These are phyloP conservation scores for Zygaena filipendulae DNA, from an alignment of 2,888 invertebrate genomes.

Conservation along the genomic window DNA sequence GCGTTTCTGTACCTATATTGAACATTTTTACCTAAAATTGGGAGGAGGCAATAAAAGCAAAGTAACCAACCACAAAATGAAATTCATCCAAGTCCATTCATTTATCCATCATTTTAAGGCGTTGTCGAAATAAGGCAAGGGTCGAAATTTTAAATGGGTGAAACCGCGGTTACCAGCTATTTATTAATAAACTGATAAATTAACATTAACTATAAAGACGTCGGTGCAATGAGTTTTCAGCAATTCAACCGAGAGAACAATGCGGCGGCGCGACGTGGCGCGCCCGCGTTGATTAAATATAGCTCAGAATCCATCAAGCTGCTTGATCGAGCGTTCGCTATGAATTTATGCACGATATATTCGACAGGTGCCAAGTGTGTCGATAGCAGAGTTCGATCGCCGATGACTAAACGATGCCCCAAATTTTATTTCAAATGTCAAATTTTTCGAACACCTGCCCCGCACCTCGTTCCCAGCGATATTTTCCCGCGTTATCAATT, in stretches of 20 bases:
- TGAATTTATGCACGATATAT: constrained; percentile 68
- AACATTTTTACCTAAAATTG: too few species aligned
- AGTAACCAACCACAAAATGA: too few species aligned
- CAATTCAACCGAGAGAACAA: constrained; percentile 56
- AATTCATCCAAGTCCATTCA: too few species aligned
- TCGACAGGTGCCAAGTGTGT: constrained; percentile 71
- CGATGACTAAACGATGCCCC: constrained; percentile 67
- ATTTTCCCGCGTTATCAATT: too few species aligned
- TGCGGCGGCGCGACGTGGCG: constrained; percentile 54
- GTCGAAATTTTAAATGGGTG: too few species aligned
- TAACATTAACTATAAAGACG: too few species aligned
- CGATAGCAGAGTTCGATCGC: constrained; percentile 60
- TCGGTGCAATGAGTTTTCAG: constrained; percentile 13
- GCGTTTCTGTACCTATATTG: too few species aligned
- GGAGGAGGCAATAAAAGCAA: too few species aligned
- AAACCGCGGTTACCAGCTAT: too few species aligned
- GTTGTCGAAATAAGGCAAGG: too few species aligned
- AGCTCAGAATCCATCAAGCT: constrained; percentile 62
- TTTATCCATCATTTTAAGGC: too few species aligned
- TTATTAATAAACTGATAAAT: too few species aligned
- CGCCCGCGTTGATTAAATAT: constrained; percentile 60
- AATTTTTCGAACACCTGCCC: constrained; percentile 56
- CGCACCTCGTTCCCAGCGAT: not conserved
- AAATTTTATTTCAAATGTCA: constrained; percentile 67
- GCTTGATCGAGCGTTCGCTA: constrained; percentile 55